Percentiles rank a stretch among this genome's conserved stretches.
These are phyloP conservation scores for Prostheceraeus crozeri DNA, from an alignment of 2,888 invertebrate genomes.

Conservation along the genomic window DNA sequence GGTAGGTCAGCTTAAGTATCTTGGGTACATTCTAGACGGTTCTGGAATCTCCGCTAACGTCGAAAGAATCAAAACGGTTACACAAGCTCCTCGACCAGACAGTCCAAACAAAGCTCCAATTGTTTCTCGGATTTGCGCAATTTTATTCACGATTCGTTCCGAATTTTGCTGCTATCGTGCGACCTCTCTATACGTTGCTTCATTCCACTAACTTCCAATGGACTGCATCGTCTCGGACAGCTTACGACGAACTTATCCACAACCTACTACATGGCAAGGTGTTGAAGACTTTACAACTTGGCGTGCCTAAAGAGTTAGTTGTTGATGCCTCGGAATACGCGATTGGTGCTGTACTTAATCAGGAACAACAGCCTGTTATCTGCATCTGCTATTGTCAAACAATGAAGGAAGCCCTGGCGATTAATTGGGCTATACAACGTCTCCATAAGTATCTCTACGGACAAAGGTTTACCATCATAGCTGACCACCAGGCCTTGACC, in stretches of 20 bases:
- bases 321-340: conserved; percentile 15
- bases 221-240: not conserved
- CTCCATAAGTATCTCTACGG: conserved; percentile 15
- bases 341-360: conserved; percentile 19
- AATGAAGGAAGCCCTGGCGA: conserved; percentile 14
- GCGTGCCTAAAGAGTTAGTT: not conserved
- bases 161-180: not conserved
- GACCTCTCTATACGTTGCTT: conserved; percentile 16
- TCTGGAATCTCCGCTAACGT: conserved; percentile 8
- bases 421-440: conserved; percentile 12
- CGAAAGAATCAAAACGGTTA: conserved; percentile 3
- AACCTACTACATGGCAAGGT: not conserved
- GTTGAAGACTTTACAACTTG: conserved; percentile 4
- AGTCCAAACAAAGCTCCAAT: not conserved
- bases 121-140: not conserved
- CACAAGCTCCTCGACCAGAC: conserved; percentile 4
- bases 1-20: not conserved
- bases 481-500: conserved; percentile 18
- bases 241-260: conserved; percentile 14
- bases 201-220: conserved; percentile 4
- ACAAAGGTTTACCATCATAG: conserved; percentile 3
- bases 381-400: conserved; percentile 21
- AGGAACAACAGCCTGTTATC: conserved; percentile 16
- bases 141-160: conserved; percentile 12
- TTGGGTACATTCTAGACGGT: not conserved